phyloP scores from a whole-genome alignment of 2,113 vertebrate genomes.

The Podarcis raffonei region DNA sequence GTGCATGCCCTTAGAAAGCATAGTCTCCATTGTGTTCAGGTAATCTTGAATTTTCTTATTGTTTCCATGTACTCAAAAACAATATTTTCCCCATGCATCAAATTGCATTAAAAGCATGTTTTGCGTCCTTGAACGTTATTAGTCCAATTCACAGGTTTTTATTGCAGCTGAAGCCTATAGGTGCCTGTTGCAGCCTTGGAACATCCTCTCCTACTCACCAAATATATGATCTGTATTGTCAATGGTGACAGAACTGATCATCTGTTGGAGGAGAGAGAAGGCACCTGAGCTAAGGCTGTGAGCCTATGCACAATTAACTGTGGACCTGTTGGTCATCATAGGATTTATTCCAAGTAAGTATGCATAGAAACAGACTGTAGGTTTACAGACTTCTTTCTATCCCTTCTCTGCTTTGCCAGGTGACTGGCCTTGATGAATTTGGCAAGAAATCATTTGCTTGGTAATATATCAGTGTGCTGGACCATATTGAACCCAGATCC shows the following conservation, averaged over 20 bases:
- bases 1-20: fast-evolving
- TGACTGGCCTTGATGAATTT: not conserved
- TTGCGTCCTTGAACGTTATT: not conserved
- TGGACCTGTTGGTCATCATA: too few species aligned
- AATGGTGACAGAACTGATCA: not conserved
- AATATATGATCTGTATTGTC: not conserved
- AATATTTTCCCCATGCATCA: not conserved
- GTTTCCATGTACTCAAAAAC: not conserved
- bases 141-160: not conserved
- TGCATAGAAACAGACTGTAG: not conserved
- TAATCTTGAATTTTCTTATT: not conserved
- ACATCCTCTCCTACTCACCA: not conserved
- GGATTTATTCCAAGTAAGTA: not conserved
- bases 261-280: not conserved
- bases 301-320: not conserved
- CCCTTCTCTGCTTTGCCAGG: not conserved
- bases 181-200: not conserved
- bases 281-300: not conserved
- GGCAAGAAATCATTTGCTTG: not conserved
- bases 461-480: not conserved
- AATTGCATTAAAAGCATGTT: not conserved
- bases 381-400: not conserved
- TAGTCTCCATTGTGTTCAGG: not conserved
- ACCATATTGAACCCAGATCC: not conserved
- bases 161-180: not conserved